Base-by-base conservation (phyloP, 2,797 vertebrate species). In the Astyanax mexicanus region DNA sequence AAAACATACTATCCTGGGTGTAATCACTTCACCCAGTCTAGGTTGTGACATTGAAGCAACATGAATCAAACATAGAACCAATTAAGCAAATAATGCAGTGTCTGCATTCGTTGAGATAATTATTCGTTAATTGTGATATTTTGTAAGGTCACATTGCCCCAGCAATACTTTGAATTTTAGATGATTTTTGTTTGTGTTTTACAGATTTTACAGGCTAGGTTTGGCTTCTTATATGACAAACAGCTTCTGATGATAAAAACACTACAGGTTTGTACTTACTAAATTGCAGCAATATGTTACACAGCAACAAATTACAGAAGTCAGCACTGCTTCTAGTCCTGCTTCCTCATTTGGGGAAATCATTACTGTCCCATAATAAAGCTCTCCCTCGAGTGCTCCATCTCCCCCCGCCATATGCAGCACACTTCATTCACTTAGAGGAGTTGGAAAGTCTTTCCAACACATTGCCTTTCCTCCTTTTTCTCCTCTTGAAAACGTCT, bases 401-500 rank as follows among this genome's bases (percentile, higher is more conserved):
- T 55, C 52, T 55, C 23, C 4, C 23, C 13, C 55, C 9, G 10
- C 27, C 19, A 38, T 17, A 19, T 4, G 9, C 37, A 62, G 37
- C 35, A 38, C 19, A 57, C 37, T 61, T 37, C 57, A 5, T 55
- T 27, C 52, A 37, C 32, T 38, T 35, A 60, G 57, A 37, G 35
- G 7, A 60, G 17, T 61, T 71, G 45, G 21, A 64, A 13, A 37
- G 12, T 17, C 19, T 45, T 54, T 37, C 17, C 5, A 38, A 17
- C 35, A 29, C 9, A 29, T 38, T 73, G 15, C 45, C 32, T 55
- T 51, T 23, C 35, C 42, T 45, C 8, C 35, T 8, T 5, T 55
- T 70, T 70, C 23, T 25, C 6, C 35, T 69, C 49, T 57, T 27
- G 29, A 61, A 40, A 40, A 25, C 15, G 19, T 77, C 57, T 40